Conservation (phyloP, 2,797 vertebrate genomes). For the Phataginus tetradactyla region DNA sequence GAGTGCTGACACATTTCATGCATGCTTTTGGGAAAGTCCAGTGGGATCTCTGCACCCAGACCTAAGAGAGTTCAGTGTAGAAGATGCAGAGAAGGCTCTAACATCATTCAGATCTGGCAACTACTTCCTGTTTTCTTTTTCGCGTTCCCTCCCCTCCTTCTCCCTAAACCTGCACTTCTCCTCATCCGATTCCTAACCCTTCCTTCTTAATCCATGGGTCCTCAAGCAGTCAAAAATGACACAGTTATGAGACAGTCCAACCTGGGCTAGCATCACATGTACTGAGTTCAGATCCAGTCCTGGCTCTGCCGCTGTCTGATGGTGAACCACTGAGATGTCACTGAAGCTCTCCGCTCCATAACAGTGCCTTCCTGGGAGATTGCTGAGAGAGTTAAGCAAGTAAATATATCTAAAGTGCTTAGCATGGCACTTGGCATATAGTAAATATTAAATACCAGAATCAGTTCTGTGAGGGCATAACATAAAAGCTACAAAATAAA, state of each 20-base stretch:
- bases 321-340: not conserved
- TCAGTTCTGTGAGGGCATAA: not conserved
- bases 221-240: not conserved
- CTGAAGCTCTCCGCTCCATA: not conserved
- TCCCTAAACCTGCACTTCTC: not conserved
- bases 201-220: not conserved
- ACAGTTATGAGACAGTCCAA: not conserved
- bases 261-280: not conserved
- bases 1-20: conserved; percentile 4
- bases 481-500: not conserved
- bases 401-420: not conserved
- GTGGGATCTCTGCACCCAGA: not conserved
- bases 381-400: not conserved
- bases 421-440: not conserved
- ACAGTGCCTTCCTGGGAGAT: not conserved
- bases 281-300: not conserved
- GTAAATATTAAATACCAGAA: not conserved
- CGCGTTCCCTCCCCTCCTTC: not conserved
- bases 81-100: not conserved
- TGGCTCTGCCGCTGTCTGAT: not conserved
- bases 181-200: not conserved
- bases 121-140: not conserved
- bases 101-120: not conserved
- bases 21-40: not conserved
- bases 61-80: not conserved